These are phyloP conservation scores for Aphelinus atriplicis DNA, from an alignment of 1,140 invertebrate species.

Conservation along the genomic window DNA sequence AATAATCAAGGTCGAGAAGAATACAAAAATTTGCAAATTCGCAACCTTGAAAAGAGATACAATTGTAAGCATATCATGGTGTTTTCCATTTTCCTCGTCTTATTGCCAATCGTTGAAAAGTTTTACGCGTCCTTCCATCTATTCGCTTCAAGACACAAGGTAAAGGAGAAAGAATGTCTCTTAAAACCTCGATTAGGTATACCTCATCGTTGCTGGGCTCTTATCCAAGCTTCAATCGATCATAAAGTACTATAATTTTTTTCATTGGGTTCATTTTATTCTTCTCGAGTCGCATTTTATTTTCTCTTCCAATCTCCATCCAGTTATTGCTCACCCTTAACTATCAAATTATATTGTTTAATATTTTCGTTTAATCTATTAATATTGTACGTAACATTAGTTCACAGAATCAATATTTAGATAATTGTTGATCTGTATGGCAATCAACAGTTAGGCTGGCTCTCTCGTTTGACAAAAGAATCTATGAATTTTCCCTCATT, in stretches of 20 bases:
- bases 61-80: too few species aligned
- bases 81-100: neutral
- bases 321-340: conserved; percentile 19
- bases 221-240: conserved; percentile 31
- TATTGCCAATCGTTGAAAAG: conserved; percentile 33
- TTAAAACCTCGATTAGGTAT: conserved; percentile 38
- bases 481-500: too few species aligned
- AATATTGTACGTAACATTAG: too few species aligned
- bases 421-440: too few species aligned
- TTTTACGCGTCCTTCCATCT: conserved; percentile 4
- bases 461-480: too few species aligned
- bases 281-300: conserved; percentile 10
- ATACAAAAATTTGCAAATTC: too few species aligned
- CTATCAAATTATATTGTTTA: neutral
- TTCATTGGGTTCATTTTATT: neutral
- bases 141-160: neutral
- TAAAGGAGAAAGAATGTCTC: conserved; percentile 11
- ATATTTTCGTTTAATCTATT: too few species aligned
- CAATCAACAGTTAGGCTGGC: too few species aligned
- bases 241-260: neutral
- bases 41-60: too few species aligned
- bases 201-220: conserved; percentile 14
- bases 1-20: too few species aligned
- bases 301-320: conserved; percentile 4
- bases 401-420: too few species aligned